Base-by-base conservation (phyloP, 2,797 vertebrate species). In the Champsocephalus esox region DNA sequence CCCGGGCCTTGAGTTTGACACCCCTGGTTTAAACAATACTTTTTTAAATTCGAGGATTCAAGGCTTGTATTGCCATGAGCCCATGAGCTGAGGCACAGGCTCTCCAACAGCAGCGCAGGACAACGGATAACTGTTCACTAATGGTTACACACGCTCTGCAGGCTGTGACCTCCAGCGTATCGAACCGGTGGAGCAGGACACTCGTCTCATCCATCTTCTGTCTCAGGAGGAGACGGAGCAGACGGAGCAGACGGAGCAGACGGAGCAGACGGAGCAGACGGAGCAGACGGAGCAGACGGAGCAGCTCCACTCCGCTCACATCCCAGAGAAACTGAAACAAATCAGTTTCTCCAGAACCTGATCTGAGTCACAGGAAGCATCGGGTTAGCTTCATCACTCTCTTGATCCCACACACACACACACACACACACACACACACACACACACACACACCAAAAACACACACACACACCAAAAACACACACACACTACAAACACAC, bases 361-460 rank as follows among this genome's bases (percentile, higher is more conserved):
- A 83, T 77, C 56, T 95, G 92, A 95, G 81, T 95, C 95, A 95
- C 86, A 91, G 91, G 91, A 93, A 93, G 84, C 70, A 34, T 75
- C 34, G 66, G 77, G 75, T 92, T 88, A 77, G 78, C 28, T 67
- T 68, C 54, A 82, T 67, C 62, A 66, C 13, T 77, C 57, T 21
- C 21, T 21, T 21, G 21, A 21, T 21, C 21, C 21, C 21, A 24
- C 24, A 24, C 24, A 28, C 24, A 28, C 24, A 28, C 24, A 28
- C 24, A 3, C 24, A 28, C 24, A 28, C 24, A 28, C 24, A 4
- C 3, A 4, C 24, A 4, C 24, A 4, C 3, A 4, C 24, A 28
- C 24, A 1, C 24, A 28, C 24, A 4, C 24, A 28, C 24, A n/a
- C n/a, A n/a, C n/a, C n/a, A n/a, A n/a, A n/a, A n/a, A 19, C 19